A percentile compares a stretch with the other conserved stretches of the same genome.
These are phyloP conservation scores for Aradophagus sp. DNA, from an alignment of 1,140 invertebrate species.

Conservation along the genomic window DNA sequence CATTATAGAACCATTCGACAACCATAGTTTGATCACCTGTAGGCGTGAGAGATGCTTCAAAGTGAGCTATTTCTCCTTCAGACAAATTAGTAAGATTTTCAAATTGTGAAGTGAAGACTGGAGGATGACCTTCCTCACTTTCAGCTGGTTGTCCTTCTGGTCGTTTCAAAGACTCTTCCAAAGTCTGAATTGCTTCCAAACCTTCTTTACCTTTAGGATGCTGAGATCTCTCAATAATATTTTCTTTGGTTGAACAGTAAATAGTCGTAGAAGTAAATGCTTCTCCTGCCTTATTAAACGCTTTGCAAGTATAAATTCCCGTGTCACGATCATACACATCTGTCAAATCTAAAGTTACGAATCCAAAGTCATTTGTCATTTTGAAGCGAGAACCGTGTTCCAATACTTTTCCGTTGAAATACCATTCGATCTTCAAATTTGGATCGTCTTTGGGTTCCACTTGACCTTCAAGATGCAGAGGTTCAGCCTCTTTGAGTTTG, in stretches of 20 bases:
- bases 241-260: conserved; percentile 87
- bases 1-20: conserved; percentile 98
- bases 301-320: conserved; percentile 94
- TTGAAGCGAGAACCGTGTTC: conserved; percentile 90
- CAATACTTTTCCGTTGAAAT: conserved; percentile 91
- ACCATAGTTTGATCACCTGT: conserved; percentile 96
- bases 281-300: conserved; percentile 89
- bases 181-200: conserved; percentile 90
- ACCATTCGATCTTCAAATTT: conserved; percentile 92
- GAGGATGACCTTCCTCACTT: conserved; percentile 85
- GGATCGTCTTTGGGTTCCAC: conserved; percentile 98
- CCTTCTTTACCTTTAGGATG: conserved; percentile 95
- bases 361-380: conserved; percentile 93
- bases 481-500: conserved; percentile 90
- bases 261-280: conserved; percentile 93
- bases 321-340: conserved; percentile 95
- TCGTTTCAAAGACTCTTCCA: conserved; percentile 89
- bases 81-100: conserved; percentile 86
- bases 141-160: conserved; percentile 81
- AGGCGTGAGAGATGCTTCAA: conserved; percentile 94
- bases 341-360: conserved; percentile 90
- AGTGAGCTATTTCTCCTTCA: conserved; percentile 94
- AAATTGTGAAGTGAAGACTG: conserved; percentile 91
- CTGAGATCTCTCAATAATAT: conserved; percentile 89
- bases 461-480: conserved; percentile 92